Conservation (phyloP, 2,797 vertebrate species). For the Phyllotis vaccarum region DNA sequence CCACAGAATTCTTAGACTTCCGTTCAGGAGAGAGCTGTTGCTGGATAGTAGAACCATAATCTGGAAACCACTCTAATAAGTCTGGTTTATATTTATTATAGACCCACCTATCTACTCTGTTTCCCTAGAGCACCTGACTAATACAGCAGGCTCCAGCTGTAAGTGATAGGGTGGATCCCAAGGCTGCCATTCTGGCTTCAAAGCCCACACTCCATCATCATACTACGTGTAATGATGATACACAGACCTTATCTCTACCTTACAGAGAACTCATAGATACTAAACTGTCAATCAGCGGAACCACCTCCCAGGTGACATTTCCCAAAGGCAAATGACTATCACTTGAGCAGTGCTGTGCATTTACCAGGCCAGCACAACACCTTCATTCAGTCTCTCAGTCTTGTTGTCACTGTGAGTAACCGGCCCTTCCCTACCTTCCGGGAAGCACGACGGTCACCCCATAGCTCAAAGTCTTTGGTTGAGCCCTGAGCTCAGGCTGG, state of each 20-base stretch:
- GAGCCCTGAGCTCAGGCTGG: neutral
- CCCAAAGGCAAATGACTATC: neutral
- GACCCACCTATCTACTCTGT: neutral
- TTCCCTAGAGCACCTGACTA: neutral
- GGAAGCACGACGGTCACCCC: neutral
- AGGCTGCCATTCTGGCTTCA: no score
- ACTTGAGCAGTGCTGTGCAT: neutral
- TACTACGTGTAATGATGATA: neutral
- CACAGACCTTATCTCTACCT: neutral
- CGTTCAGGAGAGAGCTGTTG: neutral
- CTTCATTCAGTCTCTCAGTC: neutral
- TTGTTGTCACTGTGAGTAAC: no score
- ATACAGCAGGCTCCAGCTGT: neutral
- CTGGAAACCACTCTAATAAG: neutral
- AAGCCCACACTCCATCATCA: neutral
- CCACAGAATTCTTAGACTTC: neutral
- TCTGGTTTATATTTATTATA: neutral
- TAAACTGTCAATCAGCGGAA: neutral
- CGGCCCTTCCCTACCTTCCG: neutral
- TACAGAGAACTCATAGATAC: neutral
- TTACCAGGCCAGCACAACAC: rapidly evolving
- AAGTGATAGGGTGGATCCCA: neutral
- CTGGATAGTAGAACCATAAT: neutral
- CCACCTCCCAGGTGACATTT: neutral
- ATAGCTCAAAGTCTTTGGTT: neutral